Evolutionary conservation across 2,113 vertebrate genomes (phyloP).

Genomic region (Seriola dumerili): DNA sequence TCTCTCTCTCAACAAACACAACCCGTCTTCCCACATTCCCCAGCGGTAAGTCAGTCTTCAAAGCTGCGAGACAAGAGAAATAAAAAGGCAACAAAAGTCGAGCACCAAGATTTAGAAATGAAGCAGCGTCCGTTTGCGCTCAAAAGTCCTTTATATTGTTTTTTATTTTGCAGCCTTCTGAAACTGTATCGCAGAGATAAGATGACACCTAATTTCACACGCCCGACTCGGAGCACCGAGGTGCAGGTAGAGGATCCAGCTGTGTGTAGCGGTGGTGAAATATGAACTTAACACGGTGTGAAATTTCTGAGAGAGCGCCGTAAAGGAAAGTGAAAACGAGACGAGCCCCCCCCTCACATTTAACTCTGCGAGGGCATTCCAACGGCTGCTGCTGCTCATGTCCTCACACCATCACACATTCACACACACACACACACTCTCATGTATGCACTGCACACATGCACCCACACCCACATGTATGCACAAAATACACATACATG

Average conservation of each 20-base stretch:
- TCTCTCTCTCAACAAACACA: conserved; percentile 71
- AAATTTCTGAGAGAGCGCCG: conserved; percentile 66
- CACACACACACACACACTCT: conserved; percentile 21
- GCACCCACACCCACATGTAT: conserved; percentile 35
- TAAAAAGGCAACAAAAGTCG: conserved; percentile 46
- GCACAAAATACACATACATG: conserved; percentile 70
- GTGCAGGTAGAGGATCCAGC: conserved; percentile 75
- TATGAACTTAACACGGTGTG: conserved; percentile 77
- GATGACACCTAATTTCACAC: conserved; percentile 69
- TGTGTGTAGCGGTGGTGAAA: conserved; percentile 68
- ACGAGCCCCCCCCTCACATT: conserved; percentile 58
- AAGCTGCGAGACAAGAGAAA: conserved; percentile 38
- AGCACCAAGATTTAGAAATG: conserved; percentile 10
- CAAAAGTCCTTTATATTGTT: not conserved
- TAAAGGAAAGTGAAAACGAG: conserved; percentile 76
- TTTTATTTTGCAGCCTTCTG: conserved; percentile 47
- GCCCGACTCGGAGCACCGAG: conserved; percentile 46
- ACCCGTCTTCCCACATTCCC: conserved; percentile 85
- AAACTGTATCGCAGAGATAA: conserved; percentile 65
- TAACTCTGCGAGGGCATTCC: conserved; percentile 76
- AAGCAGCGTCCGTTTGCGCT: not conserved
- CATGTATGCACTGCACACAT: conserved; percentile 52
- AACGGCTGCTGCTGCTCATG: conserved; percentile 66
- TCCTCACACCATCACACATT: conserved; percentile 68
- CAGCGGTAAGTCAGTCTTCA: conserved; percentile 56